These are phyloP conservation scores for Gyrodactylus bullatarudis DNA, from an alignment of 1,140 invertebrate genomes.

Conservation along the genomic window DNA sequence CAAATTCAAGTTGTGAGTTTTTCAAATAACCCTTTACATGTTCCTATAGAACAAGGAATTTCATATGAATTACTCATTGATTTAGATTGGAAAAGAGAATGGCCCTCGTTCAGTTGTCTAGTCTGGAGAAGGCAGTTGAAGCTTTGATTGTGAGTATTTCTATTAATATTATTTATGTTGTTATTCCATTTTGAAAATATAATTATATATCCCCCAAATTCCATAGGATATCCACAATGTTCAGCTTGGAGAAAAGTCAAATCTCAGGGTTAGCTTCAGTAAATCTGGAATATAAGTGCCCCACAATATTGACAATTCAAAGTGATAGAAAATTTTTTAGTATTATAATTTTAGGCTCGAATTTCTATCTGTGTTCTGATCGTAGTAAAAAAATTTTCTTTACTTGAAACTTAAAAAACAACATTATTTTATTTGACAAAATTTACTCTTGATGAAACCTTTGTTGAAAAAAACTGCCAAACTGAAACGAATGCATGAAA, in stretches of 20 bases:
- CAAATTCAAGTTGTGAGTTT: not conserved
- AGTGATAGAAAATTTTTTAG: too few species aligned
- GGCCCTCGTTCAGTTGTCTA: constrained; percentile 72
- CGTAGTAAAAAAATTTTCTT: too few species aligned
- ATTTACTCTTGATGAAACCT: too few species aligned
- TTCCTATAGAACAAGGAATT: too few species aligned
- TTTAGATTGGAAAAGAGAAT: constrained; percentile 85
- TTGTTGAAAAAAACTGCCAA: too few species aligned
- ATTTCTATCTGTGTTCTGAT: too few species aligned
- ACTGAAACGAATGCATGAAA: too few species aligned
- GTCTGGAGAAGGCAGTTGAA: constrained; percentile 66
- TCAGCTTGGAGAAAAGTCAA: constrained; percentile 23
- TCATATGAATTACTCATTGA: not conserved
- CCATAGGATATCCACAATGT: constrained; percentile 23
- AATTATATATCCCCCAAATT: too few species aligned
- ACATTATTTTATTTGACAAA: too few species aligned
- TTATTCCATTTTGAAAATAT: not conserved
- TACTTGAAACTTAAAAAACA: too few species aligned
- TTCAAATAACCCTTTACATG: not conserved
- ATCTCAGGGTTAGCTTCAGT: constrained; percentile 24
- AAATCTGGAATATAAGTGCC: constrained; percentile 16
- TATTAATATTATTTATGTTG: not conserved
- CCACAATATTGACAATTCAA: too few species aligned
- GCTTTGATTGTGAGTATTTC: constrained; percentile 38
- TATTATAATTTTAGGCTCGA: too few species aligned